Percentiles rank a stretch among this genome's conserved stretches.
Evolutionary conservation across 2,113 vertebrate species (phyloP).

Genomic region (Corynorhinus townsendii): DNA sequence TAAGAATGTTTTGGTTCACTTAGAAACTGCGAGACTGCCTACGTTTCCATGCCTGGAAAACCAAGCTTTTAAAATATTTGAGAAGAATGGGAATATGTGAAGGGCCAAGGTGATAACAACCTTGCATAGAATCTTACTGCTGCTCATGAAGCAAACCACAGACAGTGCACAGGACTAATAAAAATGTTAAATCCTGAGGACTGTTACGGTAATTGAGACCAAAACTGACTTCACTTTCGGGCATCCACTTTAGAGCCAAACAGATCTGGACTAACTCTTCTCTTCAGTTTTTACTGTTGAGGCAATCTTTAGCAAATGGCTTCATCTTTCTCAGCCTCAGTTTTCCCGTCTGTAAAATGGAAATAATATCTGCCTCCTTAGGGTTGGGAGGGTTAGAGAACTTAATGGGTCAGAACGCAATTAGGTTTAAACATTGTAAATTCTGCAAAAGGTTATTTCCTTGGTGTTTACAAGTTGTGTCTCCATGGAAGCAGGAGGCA

Average conservation of each 20-base stretch:
- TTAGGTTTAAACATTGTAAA: accelerated
- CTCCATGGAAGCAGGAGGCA: accelerated
- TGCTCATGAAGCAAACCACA: not conserved
- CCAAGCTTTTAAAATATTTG: not conserved
- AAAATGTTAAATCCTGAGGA: not conserved
- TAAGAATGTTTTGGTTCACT: not conserved
- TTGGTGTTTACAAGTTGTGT: not conserved
- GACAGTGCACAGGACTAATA: not conserved
- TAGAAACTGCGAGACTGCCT: not conserved
- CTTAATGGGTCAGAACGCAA: accelerated
- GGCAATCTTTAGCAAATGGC: not conserved
- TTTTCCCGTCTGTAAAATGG: not conserved
- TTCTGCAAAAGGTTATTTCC: too few species aligned
- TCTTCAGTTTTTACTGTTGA: not conserved
- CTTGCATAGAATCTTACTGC: accelerated
- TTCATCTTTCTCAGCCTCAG: not conserved
- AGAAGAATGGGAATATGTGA: not conserved
- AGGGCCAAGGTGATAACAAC: not conserved
- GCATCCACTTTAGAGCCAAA: not conserved
- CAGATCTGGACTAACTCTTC: not conserved
- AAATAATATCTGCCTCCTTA: not conserved
- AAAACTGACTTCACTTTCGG: not conserved
- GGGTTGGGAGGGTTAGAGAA: not conserved
- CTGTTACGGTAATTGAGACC: not conserved
- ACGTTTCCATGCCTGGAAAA: not conserved